phyloP scores from a whole-genome alignment of 92 coral and sea anemone genomes.

The Epizoanthus rinbou region DNA sequence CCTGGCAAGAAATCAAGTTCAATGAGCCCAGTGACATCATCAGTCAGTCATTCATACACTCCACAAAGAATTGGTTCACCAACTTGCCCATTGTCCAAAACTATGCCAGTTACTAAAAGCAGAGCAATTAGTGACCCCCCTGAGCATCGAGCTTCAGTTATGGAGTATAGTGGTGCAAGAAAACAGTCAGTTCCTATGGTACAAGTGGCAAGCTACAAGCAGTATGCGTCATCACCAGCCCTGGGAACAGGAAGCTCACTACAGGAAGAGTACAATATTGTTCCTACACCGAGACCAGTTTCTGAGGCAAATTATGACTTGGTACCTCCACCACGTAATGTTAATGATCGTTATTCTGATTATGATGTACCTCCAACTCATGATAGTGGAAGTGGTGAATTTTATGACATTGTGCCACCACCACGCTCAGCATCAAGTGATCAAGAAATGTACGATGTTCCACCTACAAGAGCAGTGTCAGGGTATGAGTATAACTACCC shows the following conservation, averaged over 20 bases:
- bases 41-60: constrained; percentile 22
- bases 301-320: constrained; percentile 56
- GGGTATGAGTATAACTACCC: not conserved
- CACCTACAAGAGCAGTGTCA: constrained; percentile 33
- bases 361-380: constrained; percentile 72
- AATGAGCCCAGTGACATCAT: constrained; percentile 36
- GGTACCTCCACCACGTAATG: constrained; percentile 49
- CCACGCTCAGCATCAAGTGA: constrained; percentile 40
- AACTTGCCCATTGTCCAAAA: constrained; percentile 48
- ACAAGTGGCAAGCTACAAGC: constrained; percentile 12
- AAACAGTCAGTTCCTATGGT: constrained; percentile 33
- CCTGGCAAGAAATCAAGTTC: constrained; percentile 1
- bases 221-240: constrained; percentile 29
- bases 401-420: constrained; percentile 70
- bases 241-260: constrained; percentile 2
- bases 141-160: not conserved
- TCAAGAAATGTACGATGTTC: constrained; percentile 45
- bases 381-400: constrained; percentile 34
- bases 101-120: constrained; percentile 45
- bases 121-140: constrained; percentile 42
- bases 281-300: constrained; percentile 58
- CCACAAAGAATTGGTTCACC: constrained; percentile 42
- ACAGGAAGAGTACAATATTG: constrained; percentile 20
- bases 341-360: constrained; percentile 25
- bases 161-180: constrained; percentile 26